These are phyloP conservation scores for Drosophila hydei DNA, from an alignment of 1,140 invertebrate genomes.

Conservation along the genomic window DNA sequence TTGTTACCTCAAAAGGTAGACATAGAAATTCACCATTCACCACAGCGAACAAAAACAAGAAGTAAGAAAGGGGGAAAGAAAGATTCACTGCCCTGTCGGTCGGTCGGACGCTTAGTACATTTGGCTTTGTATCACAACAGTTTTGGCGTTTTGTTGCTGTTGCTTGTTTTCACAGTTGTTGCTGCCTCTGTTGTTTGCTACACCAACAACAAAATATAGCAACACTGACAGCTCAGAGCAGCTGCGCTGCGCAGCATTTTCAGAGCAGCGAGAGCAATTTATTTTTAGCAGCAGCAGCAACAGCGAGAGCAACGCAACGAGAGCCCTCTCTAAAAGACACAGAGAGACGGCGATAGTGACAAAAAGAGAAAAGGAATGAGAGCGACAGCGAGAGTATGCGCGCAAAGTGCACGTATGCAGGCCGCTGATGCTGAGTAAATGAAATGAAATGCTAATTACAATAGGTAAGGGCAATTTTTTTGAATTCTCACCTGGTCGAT, in stretches of 20 bases:
- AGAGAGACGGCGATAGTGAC: constrained; percentile 10
- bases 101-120: constrained; percentile 28
- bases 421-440: constrained; percentile 51
- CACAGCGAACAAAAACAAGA: constrained; percentile 5
- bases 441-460: constrained; percentile 52
- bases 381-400: constrained; percentile 60
- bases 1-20: constrained; percentile 32
- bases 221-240: constrained; percentile 64
- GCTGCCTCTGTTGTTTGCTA: constrained; percentile 56
- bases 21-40: constrained; percentile 40
- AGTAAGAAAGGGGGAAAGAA: constrained; percentile 9
- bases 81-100: constrained; percentile 21
- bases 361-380: constrained; percentile 40
- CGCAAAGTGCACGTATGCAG: constrained; percentile 73
- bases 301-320: constrained; percentile 33
- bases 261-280: constrained; percentile 49
- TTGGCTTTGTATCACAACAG: constrained; percentile 41
- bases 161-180: constrained; percentile 56
- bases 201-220: constrained; percentile 39
- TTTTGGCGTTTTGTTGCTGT: constrained; percentile 55
- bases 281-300: constrained; percentile 51
- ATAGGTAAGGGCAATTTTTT: constrained; percentile 43
- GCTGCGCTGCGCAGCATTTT: constrained; percentile 70
- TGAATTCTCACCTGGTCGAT: constrained; percentile 80
- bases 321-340: constrained; percentile 26